phyloP scores from a whole-genome alignment of 2,888 invertebrate genomes.

The Eugnorisma glareosa region DNA sequence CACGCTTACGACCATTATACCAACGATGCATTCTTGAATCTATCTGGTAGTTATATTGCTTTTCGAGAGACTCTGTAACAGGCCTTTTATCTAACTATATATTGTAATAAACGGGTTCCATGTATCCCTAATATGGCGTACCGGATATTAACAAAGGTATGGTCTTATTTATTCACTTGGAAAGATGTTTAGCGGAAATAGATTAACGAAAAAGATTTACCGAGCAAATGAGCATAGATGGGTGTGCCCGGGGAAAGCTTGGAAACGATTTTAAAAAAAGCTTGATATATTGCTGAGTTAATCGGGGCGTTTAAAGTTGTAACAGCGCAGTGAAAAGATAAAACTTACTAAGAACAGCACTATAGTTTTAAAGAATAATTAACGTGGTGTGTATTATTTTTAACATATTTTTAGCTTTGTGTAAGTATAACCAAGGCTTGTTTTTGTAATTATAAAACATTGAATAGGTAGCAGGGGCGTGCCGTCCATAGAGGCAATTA shows the following conservation, averaged over 20 bases:
- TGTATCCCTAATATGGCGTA: neutral
- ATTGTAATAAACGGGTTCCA: neutral
- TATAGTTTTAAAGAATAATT: neutral
- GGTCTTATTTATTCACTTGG: slow-evolving; percentile 28
- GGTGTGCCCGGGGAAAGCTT: neutral
- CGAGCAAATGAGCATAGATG: neutral
- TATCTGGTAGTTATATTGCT: neutral
- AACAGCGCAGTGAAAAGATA: neutral
- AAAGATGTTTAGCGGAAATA: slow-evolving; percentile 25
- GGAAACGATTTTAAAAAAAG: neutral
- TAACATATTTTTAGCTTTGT: neutral
- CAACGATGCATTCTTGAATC: neutral
- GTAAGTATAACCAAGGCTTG: neutral
- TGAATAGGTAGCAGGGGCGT: no score
- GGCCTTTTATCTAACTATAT: neutral
- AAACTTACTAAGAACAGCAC: neutral
- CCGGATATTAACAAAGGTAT: slow-evolving; percentile 35
- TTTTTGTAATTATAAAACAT: neutral
- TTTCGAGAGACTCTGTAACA: neutral
- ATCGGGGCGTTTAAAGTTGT: neutral
- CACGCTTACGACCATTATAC: no score
- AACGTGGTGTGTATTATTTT: neutral
- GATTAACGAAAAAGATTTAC: slow-evolving; percentile 46
- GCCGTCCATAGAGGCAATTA: no score
- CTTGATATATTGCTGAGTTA: neutral